phyloP scores from a whole-genome alignment of 1,140 invertebrate species.

The Hyphantria cunea region DNA sequence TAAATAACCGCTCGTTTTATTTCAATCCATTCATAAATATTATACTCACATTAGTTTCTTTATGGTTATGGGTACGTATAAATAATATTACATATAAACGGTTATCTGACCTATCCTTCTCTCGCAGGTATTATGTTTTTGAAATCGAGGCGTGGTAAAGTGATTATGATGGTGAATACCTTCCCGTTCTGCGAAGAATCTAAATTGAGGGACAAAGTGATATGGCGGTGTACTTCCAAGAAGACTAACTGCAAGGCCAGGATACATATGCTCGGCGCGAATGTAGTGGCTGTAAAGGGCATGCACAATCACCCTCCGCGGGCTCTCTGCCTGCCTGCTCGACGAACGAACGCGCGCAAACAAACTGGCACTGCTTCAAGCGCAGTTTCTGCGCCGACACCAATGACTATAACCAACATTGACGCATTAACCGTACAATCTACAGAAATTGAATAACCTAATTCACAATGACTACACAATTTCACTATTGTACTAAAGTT shows the following conservation, averaged over 20 bases:
- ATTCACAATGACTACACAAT: background rate
- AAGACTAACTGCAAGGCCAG: slow-evolving; percentile 80
- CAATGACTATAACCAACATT: slow-evolving; percentile 18
- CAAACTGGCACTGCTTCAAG: slow-evolving; percentile 16
- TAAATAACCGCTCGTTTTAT: slow-evolving; percentile 74
- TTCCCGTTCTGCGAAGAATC: slow-evolving; percentile 81
- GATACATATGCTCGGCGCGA: slow-evolving; percentile 77
- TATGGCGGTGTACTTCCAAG: slow-evolving; percentile 80
- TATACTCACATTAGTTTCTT: background rate
- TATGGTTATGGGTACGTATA: slow-evolving; percentile 8
- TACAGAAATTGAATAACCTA: slow-evolving; percentile 34
- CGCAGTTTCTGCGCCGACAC: slow-evolving; percentile 2
- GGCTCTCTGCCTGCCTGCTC: slow-evolving; percentile 40
- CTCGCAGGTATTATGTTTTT: slow-evolving; percentile 78
- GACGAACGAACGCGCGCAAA: slow-evolving; percentile 33
- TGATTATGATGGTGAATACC: slow-evolving; percentile 81
- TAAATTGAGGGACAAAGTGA: slow-evolving; percentile 77
- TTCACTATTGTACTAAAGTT: slow-evolving; percentile 10
- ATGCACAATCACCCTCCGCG: slow-evolving; percentile 78
- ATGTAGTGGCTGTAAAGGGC: slow-evolving; percentile 76
- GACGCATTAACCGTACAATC: slow-evolving; percentile 35
- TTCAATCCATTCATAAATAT: slow-evolving; percentile 21
- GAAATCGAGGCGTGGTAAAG: slow-evolving; percentile 77
- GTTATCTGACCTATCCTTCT: slow-evolving; percentile 57
- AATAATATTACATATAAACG: slow-evolving; percentile 24